Evolutionary conservation across 1,140 invertebrate species (phyloP).

Genomic region (Zeugodacus cucurbitae): DNA sequence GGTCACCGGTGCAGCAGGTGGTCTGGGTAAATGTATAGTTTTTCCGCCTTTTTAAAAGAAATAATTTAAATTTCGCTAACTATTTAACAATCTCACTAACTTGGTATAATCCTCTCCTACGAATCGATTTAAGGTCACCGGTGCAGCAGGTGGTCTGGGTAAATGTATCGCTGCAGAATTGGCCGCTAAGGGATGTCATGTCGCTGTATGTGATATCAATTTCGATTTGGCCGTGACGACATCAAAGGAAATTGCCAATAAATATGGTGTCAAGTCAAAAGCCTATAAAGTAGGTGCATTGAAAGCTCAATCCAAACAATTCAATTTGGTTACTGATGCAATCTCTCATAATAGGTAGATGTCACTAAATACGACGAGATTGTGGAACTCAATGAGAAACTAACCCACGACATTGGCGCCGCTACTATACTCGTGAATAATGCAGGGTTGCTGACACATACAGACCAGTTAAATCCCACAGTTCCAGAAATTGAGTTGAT

Average conservation of each 20-base stretch:
- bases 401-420: conserved; percentile 43
- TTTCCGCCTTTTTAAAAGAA: no score
- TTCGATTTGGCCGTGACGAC: conserved; percentile 25
- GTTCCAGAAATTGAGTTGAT: conserved; percentile 17
- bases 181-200: conserved; percentile 44
- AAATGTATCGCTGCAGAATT: conserved; percentile 42
- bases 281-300: conserved; percentile 42
- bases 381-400: conserved; percentile 20
- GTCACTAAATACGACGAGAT: conserved; percentile 39
- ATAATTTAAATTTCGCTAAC: no score
- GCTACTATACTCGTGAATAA: conserved; percentile 48
- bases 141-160: conserved; percentile 46
- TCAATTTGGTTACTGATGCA: neutral
- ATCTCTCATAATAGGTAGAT: conserved; percentile 20
- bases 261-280: conserved; percentile 42
- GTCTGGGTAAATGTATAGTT: conserved; percentile 46
- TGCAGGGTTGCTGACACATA: conserved; percentile 43
- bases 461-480: neutral
- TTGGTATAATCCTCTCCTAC: neutral
- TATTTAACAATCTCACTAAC: no score
- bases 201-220: conserved; percentile 41
- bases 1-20: conserved; percentile 46
- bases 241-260: conserved; percentile 21
- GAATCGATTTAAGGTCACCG: conserved; percentile 44
- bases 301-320: neutral